These are phyloP conservation scores for Athalia cordata DNA, from an alignment of 2,888 invertebrate genomes.

Conservation along the genomic window DNA sequence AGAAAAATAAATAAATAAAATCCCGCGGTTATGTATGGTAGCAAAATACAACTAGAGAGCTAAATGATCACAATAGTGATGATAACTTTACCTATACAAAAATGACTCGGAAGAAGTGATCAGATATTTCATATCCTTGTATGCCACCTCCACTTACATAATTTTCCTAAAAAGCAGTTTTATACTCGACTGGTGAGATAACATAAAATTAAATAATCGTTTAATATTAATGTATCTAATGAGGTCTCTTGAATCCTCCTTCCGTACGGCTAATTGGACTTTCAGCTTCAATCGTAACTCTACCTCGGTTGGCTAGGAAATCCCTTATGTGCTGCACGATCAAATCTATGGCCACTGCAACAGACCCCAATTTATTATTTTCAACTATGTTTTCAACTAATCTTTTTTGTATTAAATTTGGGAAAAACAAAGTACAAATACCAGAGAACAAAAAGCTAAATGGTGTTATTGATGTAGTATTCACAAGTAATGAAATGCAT, in stretches of 20 bases:
- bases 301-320: slow-evolving; percentile 81
- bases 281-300: slow-evolving; percentile 63
- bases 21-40: slow-evolving; percentile 47
- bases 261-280: slow-evolving; percentile 64
- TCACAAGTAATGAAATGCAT: slow-evolving; percentile 49
- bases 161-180: slow-evolving; percentile 5
- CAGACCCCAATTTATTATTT: slow-evolving; percentile 60
- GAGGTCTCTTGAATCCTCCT: slow-evolving; percentile 67
- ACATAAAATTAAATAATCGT: slow-evolving; percentile 22
- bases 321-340: slow-evolving; percentile 98
- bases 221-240: slow-evolving; percentile 57
- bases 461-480: no score
- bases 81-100: neutral
- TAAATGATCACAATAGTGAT: neutral
- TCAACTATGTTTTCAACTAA: slow-evolving; percentile 52
- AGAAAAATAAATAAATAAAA: slow-evolving; percentile 47
- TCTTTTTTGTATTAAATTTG: neutral
- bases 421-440: no score
- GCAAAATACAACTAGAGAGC: neutral
- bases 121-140: neutral
- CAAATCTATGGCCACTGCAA: slow-evolving; percentile 96
- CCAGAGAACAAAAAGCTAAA: no score
- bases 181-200: neutral
- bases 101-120: neutral
- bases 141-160: slow-evolving; percentile 11